Percentiles rank a stretch among this genome's conserved stretches.
These are phyloP conservation scores for Teleogryllus oceanicus DNA, from an alignment of 2,888 invertebrate genomes.

Conservation along the genomic window DNA sequence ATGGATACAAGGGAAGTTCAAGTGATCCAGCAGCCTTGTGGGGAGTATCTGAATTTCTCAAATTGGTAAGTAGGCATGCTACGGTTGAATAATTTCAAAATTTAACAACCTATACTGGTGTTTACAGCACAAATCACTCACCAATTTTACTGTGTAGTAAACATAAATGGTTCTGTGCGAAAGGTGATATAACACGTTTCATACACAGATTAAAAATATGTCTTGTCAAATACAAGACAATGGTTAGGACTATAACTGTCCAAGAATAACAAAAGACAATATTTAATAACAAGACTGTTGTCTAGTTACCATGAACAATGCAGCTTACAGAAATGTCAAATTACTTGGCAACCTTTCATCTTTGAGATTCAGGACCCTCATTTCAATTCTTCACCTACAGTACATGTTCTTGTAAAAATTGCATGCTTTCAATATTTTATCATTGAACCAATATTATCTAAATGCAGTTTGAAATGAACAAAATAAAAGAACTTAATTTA, in stretches of 20 bases:
- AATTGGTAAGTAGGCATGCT: constrained; percentile 49
- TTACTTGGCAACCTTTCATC: too few relatives aligned
- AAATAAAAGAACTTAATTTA: too few relatives aligned
- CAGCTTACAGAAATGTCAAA: too few relatives aligned
- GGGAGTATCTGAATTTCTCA: constrained; percentile 50
- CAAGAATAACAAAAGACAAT: constrained; percentile 6
- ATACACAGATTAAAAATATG: not conserved
- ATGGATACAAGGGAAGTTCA: constrained; percentile 58
- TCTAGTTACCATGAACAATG: not conserved
- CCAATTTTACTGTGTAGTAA: not conserved
- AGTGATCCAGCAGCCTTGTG: constrained; percentile 50
- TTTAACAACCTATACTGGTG: not conserved
- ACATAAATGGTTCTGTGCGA: not conserved
- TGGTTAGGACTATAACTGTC: not conserved
- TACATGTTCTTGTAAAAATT: too few relatives aligned
- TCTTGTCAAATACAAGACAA: constrained; percentile 7
- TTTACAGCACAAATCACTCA: not conserved
- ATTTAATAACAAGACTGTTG: not conserved
- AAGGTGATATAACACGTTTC: too few relatives aligned
- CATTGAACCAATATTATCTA: too few relatives aligned
- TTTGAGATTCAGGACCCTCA: too few relatives aligned
- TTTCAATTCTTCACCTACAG: too few relatives aligned
- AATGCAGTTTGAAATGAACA: too few relatives aligned
- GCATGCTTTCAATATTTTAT: too few relatives aligned
- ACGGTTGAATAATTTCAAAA: not conserved